Evolutionary conservation across 2,113 vertebrate genomes (phyloP).

Genomic region (Rhabdomys dilectus): DNA sequence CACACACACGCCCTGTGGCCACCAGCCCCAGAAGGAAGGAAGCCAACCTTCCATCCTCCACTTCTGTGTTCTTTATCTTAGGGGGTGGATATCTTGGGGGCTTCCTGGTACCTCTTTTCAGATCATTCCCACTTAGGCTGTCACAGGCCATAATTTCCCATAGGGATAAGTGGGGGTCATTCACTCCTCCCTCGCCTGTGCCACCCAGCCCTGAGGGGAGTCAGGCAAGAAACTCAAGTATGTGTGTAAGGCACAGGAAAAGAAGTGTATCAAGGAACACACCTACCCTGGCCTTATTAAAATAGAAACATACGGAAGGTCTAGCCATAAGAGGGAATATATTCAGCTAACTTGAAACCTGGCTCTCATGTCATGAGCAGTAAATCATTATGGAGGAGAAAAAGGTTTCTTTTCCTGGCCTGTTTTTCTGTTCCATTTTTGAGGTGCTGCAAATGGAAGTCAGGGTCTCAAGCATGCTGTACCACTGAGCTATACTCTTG

Average conservation of each 20-base stretch:
- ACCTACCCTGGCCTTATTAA: background rate
- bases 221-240: background rate
- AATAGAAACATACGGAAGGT: background rate
- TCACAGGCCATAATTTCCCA: background rate
- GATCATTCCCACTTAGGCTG: background rate
- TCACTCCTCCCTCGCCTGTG: background rate
- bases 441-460: background rate
- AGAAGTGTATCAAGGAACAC: background rate
- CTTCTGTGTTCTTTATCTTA: background rate
- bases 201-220: rapidly evolving
- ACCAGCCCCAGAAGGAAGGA: background rate
- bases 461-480: background rate
- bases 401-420: background rate
- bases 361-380: background rate
- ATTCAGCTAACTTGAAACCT: background rate
- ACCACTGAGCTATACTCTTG: background rate
- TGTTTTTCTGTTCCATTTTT: background rate
- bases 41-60: too few relatives aligned
- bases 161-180: background rate
- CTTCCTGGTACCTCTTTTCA: background rate
- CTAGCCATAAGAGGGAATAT: background rate
- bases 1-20: rapidly evolving
- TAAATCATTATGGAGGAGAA: background rate
- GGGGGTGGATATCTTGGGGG: background rate
- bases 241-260: background rate